Evolutionary conservation across 2,888 invertebrate genomes (phyloP), one percentile per base, ranked within the genome.

Genomic region (Saturnia japonica): DNA sequence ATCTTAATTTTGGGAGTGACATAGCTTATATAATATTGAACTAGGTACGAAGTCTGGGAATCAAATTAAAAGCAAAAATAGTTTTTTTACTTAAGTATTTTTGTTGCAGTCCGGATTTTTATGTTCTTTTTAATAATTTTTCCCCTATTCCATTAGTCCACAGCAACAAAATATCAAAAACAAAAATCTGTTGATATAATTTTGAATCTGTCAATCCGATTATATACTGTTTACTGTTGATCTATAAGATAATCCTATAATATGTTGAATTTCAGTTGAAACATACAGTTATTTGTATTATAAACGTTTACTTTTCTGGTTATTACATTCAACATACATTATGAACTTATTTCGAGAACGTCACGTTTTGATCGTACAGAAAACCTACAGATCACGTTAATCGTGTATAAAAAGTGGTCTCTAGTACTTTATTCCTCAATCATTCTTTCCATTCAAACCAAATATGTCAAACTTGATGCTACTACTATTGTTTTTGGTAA

Each of bases 401-500:
- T 68, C 68, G 40, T 54, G n/a, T 64, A 64, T 64, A 64, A 64
- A 16, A 64, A 8, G 64, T 40, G 40, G 64, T 40, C 57, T 60
- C 25, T 14, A 28, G 14, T 9, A 40, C 64, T n/a, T n/a, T 64
- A 40, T 40, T 64, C 40, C 64, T 11, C 57, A 64, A 64, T 64
- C 57, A n/a, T n/a, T 64, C 40, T n/a, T 64, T 40, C 64, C 19
- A 43, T 70, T 68, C 42, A 66, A 71, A 69, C 75, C 62, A 75
- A 85, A 74, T 75, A 91, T 91, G 91, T 85, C 85, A 72, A 83
- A 81, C 73, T 74, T 83, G 19, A 77, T 82, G 51, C 51, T 87
- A 42, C 70, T 89, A 9, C 71, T 85, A 71, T 66, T 88, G 47
- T 71, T 83, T 7, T 70, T 83, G 16, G 28, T 86, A 54, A 71